Percentiles rank a stretch among this genome's conserved stretches.
These are phyloP conservation scores for Ellobius talpinus DNA, from an alignment of 2,113 vertebrate species.

Conservation along the genomic window DNA sequence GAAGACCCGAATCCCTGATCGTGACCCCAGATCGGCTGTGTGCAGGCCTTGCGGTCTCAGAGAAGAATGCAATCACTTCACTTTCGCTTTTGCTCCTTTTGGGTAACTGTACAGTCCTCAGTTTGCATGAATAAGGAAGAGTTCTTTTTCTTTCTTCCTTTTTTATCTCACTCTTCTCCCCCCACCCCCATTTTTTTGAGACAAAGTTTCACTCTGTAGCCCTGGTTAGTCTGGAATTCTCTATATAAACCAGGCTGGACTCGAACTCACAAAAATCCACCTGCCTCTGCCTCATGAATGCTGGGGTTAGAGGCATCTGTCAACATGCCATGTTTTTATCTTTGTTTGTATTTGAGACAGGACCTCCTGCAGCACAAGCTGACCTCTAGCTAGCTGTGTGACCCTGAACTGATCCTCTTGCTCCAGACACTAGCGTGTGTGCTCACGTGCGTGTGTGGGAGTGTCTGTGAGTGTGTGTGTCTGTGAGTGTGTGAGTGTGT, in stretches of 20 bases:
- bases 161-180: too few species aligned
- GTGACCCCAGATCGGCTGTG: background rate
- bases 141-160: background rate
- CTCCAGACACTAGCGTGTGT: background rate
- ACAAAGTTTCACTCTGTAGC: background rate
- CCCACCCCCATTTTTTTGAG: too few species aligned
- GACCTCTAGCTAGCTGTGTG: background rate
- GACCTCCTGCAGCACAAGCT: background rate
- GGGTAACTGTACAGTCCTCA: background rate
- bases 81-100: slow-evolving; percentile 60
- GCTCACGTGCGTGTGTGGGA: background rate
- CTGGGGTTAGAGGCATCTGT: background rate
- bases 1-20: background rate
- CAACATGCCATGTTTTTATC: too few species aligned
- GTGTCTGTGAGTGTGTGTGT: too few species aligned
- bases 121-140: background rate
- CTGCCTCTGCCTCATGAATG: background rate
- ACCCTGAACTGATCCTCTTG: background rate
- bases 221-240: background rate
- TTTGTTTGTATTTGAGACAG: background rate
- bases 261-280: background rate
- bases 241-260: background rate
- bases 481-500: background rate
- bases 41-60: background rate
- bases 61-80: slow-evolving; percentile 1